Percentiles rank a stretch among this genome's conserved stretches.
phyloP scores from a whole-genome alignment of 2,888 invertebrate genomes.

The Clostera curtula region DNA sequence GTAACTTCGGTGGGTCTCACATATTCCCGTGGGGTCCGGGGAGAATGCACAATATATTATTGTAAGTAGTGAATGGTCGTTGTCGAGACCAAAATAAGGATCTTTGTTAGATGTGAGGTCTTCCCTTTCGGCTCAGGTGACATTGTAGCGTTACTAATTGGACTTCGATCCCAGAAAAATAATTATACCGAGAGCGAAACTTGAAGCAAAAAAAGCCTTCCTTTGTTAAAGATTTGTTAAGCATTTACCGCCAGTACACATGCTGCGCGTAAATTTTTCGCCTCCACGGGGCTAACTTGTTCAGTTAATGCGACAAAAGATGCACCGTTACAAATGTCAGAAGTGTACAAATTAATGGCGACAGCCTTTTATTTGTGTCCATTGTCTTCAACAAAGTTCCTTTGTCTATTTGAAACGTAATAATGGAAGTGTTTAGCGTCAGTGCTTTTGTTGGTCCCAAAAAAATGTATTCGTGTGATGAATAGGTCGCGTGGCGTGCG shows the following conservation, averaged over 20 bases:
- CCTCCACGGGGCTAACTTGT: conserved; percentile 47
- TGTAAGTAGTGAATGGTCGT: conserved; percentile 52
- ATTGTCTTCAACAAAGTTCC: conserved; percentile 64
- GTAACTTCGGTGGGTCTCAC: conserved; percentile 33
- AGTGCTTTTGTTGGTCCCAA: conserved; percentile 58
- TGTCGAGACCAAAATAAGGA: conserved; percentile 58
- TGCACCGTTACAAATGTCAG: conserved; percentile 66
- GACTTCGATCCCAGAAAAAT: conserved; percentile 38
- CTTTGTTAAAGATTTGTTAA: conserved; percentile 32
- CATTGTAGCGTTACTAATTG: conserved; percentile 65
- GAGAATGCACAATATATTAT: conserved; percentile 52
- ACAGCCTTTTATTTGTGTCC: conserved; percentile 60
- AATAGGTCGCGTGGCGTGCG: conserved; percentile 63
- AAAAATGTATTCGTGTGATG: conserved; percentile 47
- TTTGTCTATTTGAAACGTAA: conserved; percentile 66
- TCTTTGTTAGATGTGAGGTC: conserved; percentile 60
- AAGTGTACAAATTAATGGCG: conserved; percentile 67
- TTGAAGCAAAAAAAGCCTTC: conserved; percentile 40
- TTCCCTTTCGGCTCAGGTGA: conserved; percentile 63
- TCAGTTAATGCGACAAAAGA: conserved; percentile 43
- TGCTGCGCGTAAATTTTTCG: conserved; percentile 60
- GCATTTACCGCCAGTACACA: conserved; percentile 37
- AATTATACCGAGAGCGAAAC: conserved; percentile 46
- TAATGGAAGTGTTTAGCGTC: conserved; percentile 72
- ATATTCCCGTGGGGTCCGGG: conserved; percentile 54